Percentiles rank a stretch among this genome's conserved stretches.
These are phyloP conservation scores for Paracanthobrama guichenoti DNA, from an alignment of 2,113 vertebrate genomes.

Conservation along the genomic window DNA sequence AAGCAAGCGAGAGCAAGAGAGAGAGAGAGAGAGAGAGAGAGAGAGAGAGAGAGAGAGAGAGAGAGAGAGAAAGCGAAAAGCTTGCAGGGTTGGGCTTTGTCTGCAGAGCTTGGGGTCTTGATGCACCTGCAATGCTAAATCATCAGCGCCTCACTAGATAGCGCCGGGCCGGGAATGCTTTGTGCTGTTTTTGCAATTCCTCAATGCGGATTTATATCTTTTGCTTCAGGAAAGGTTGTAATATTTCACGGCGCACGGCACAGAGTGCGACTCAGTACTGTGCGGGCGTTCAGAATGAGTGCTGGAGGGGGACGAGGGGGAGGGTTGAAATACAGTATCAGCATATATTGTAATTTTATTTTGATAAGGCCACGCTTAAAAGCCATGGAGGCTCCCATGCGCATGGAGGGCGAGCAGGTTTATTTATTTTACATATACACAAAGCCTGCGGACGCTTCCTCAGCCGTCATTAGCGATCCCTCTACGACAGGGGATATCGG, in stretches of 20 bases:
- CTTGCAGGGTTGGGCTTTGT: slow-evolving; percentile 56
- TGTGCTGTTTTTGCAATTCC: slow-evolving; percentile 85
- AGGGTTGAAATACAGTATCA: slow-evolving; percentile 76
- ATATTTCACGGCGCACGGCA: slow-evolving; percentile 76
- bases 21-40: slow-evolving; percentile 29
- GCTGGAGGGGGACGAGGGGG: slow-evolving; percentile 46
- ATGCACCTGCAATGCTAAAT: slow-evolving; percentile 81
- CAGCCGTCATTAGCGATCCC: slow-evolving; percentile 69
- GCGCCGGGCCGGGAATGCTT: slow-evolving; percentile 76
- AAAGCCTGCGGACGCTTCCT: slow-evolving; percentile 61
- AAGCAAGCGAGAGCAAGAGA: slow-evolving; percentile 36
- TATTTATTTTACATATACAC: slow-evolving; percentile 72
- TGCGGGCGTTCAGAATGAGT: slow-evolving; percentile 53
- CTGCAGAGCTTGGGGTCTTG: slow-evolving; percentile 61
- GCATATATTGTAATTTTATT: slow-evolving; percentile 84
- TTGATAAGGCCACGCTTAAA: slow-evolving; percentile 80
- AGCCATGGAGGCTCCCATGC: slow-evolving; percentile 65
- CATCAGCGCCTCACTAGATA: slow-evolving; percentile 75
- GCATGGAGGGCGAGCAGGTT: slow-evolving; percentile 61
- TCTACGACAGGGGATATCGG: slow-evolving; percentile 69
- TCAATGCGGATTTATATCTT: slow-evolving; percentile 83
- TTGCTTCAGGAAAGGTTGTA: slow-evolving; percentile 83
- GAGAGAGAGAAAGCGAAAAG: slow-evolving; percentile 38
- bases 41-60: slow-evolving; percentile 40
- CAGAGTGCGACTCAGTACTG: slow-evolving; percentile 60